Evolutionary conservation across 2,888 invertebrate genomes (phyloP), one percentile per base, ranked within the genome.

Genomic region (Stenodera caucasica): DNA sequence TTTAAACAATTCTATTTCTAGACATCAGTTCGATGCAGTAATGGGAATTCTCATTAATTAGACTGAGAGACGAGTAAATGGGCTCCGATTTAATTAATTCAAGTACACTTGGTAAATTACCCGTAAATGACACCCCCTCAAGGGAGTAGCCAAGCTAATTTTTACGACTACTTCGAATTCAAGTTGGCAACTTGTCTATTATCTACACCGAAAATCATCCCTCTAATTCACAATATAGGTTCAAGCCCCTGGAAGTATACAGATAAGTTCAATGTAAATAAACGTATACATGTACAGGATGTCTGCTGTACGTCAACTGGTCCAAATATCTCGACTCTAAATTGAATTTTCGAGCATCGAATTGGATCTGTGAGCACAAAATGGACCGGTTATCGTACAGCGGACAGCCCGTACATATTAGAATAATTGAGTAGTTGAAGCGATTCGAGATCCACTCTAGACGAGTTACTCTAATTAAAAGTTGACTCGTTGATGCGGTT

Each of bases 31-130:
- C 18, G 37, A 55, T 54, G 51, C 57, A 61, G 55, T 64, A 64
- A 61, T 64, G 61, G 45, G 61, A 64, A 58, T 64, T 61, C 54
- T 53, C 30, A 53, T 57, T 61, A 64, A 61, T 64, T 61, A 45
- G 32, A 45, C 15, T 32, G 58, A 52, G 53, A 21, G 30, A 23
- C n/a, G n/a, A 33, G 49, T 53, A 26, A 50, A 57, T n/a, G 15
- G 45, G 15, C 30, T 30, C 33, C 52, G 37, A 32, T 61, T 56
- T 64, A 64, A 64, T 64, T 61, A 64, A 64, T 61, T 58, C 56
- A 35, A 57, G 64, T 54, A 61, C 58, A 58, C 49, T 55, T 23
- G 56, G 53, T 53, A 64, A 64, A 64, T 64, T 58, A 56, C 45
- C 51, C 53, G 64, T 56, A 64, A 64, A 61, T 53, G 64, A 60